Base-by-base conservation (phyloP, 2,888 invertebrate genomes). In the Ormyrus labotus region DNA sequence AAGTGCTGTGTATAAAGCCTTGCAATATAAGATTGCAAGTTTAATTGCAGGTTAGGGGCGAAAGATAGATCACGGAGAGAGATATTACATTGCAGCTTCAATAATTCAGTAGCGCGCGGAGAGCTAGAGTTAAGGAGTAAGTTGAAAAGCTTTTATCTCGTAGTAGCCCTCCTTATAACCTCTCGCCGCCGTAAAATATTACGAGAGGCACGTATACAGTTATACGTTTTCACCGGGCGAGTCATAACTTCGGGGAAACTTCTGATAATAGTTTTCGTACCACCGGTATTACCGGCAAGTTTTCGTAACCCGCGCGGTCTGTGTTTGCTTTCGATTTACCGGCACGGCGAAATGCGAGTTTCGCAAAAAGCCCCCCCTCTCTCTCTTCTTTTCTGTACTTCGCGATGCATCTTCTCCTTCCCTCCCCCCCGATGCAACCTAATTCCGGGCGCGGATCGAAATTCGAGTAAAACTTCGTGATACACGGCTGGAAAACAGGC, bases 81-180 rank as follows among this genome's bases (percentile, higher is more conserved):
- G 34, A 34, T 34, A 34, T 34, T 34, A 34, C 4, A 34, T 45
- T 63, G 47, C 19, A n/a, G 45, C 51, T 51, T 10, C 51, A 67
- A 75, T 75, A 60, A 67, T 58, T 67, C 58, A 34, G 65, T 58
- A 67, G 67, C 67, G 19, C 65, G 34, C 34, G 34, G 34, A 4
- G 3, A 60, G 53, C 51, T 65, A 8, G 7, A 34, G 67, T 58
- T 57, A 34, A 34, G 65, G 34, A 67, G 51, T 55, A 50, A 53
- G 53, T 75, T 61, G 60, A 19, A 68, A 75, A 68, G 71, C 68
- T 75, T 60, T 68, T 68, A 75, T 75, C 67, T 51, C 53, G 47
- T 48, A 55, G 58, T n/a, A 72, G 48, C 47, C 47, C 34, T 73
- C 48, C 64, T 55, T 63, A 63, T 53, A 13, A 13, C 64, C 19